Conservation (phyloP, 2,113 vertebrate genomes). For the Thunnus thynnus region DNA sequence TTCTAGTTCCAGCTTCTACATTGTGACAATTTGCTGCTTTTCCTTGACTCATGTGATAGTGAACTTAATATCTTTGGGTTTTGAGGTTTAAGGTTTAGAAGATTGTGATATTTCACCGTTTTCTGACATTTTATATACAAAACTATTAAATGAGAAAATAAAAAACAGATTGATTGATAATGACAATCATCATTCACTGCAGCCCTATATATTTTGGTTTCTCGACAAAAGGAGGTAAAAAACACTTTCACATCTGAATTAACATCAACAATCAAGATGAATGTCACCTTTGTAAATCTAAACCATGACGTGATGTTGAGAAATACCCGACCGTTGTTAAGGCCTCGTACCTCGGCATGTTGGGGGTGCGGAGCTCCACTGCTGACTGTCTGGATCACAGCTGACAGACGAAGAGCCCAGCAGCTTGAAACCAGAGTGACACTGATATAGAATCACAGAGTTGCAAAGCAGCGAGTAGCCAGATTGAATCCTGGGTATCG, state of each 20-base stretch:
- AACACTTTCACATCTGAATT: neutral
- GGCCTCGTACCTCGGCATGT: slow-evolving; percentile 79
- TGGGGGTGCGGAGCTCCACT: slow-evolving; percentile 81
- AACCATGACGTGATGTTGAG: neutral
- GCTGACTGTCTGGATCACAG: slow-evolving; percentile 77
- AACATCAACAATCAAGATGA: neutral
- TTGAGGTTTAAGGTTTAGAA: too few relatives aligned
- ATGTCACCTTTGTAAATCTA: neutral
- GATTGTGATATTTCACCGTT: too few relatives aligned
- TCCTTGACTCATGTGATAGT: too few relatives aligned
- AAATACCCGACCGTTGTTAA: neutral
- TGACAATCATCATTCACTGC: too few relatives aligned
- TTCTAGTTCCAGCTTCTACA: too few relatives aligned
- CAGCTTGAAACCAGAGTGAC: slow-evolving; percentile 80
- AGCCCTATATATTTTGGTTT: too few relatives aligned
- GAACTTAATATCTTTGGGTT: too few relatives aligned
- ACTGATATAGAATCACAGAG: slow-evolving; percentile 79
- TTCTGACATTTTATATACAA: too few relatives aligned
- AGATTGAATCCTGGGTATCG: slow-evolving; percentile 75
- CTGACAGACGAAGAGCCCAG: slow-evolving; percentile 78
- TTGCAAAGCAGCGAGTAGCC: slow-evolving; percentile 83
- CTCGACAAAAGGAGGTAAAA: too few relatives aligned
- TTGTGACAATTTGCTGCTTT: too few relatives aligned
- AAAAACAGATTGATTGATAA: too few relatives aligned
- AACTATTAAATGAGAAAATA: too few relatives aligned